Evolutionary conservation across 2,113 vertebrate genomes (phyloP).

Genomic region (Uria lomvia): DNA sequence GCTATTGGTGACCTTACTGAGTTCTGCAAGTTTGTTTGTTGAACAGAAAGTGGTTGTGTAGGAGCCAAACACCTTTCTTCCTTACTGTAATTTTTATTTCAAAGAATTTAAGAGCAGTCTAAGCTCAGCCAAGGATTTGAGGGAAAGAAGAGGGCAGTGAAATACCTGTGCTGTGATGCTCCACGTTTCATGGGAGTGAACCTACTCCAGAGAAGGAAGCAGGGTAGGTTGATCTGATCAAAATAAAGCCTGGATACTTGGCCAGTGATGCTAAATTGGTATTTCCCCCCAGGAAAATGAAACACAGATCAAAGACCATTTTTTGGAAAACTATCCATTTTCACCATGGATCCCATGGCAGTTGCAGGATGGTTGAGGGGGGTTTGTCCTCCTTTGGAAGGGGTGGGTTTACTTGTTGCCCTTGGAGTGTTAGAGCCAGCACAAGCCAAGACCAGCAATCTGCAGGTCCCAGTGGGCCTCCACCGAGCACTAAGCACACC

Average conservation of each 20-base stretch:
- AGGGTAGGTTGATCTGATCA: neutral
- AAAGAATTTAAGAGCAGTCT: neutral
- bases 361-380: neutral
- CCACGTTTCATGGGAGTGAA: neutral
- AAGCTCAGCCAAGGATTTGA: neutral
- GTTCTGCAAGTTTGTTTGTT: neutral
- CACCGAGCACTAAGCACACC: neutral
- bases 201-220: neutral
- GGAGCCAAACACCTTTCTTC: neutral
- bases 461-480: neutral
- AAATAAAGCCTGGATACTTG: neutral
- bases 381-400: neutral
- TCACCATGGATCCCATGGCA: neutral
- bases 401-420: neutral
- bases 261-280: neutral
- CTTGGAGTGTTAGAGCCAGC: neutral
- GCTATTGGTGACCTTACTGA: neutral
- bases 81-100: neutral
- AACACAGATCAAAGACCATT: accelerated
- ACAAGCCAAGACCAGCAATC: neutral
- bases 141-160: neutral
- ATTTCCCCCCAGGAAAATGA: neutral
- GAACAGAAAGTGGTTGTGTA: neutral
- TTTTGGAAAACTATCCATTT: neutral
- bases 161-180: neutral